A percentile compares a stretch with the other conserved stretches of the same genome.
Conservation (phyloP, 2,888 invertebrate species). For the Rhogogaster chlorosoma region DNA sequence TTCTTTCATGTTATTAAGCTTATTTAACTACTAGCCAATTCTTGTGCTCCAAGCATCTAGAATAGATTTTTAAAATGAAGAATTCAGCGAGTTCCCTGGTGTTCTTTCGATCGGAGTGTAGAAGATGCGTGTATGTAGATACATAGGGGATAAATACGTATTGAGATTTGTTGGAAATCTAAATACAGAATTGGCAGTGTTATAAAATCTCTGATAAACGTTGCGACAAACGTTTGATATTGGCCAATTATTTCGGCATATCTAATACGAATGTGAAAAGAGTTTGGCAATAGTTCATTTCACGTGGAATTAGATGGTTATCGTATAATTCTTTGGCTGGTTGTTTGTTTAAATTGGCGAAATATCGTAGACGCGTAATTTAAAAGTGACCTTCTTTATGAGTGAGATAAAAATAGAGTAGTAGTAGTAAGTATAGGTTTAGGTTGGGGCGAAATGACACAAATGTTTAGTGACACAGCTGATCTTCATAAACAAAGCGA, state of each 20-base stretch:
- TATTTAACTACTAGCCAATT: slow-evolving; percentile 67
- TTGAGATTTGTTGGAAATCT: neutral
- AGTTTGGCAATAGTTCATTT: neutral
- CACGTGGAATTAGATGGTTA: neutral
- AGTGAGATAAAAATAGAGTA: slow-evolving; percentile 64
- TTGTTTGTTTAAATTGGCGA: neutral
- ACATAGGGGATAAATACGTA: neutral
- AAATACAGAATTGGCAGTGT: neutral
- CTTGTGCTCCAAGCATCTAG: slow-evolving; percentile 68
- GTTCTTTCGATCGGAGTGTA: neutral
- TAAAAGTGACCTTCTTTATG: slow-evolving; percentile 40
- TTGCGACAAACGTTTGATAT: slow-evolving; percentile 13
- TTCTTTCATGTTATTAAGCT: slow-evolving; percentile 75
- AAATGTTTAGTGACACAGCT: slow-evolving; percentile 72
- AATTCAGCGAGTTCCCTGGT: neutral
- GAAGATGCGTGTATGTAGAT: too few relatives aligned
- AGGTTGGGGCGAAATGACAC: slow-evolving; percentile 53
- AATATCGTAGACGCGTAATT: slow-evolving; percentile 8
- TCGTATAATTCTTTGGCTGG: neutral
- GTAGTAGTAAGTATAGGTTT: neutral
- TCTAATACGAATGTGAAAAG: neutral
- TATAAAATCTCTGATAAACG: slow-evolving; percentile 4
- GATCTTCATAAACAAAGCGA: slow-evolving; percentile 75
- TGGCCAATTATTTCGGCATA: neutral
- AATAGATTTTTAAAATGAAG: slow-evolving; percentile 60